Conservation (phyloP, 2,113 vertebrate genomes). For the Thamnophis sirtalis region DNA sequence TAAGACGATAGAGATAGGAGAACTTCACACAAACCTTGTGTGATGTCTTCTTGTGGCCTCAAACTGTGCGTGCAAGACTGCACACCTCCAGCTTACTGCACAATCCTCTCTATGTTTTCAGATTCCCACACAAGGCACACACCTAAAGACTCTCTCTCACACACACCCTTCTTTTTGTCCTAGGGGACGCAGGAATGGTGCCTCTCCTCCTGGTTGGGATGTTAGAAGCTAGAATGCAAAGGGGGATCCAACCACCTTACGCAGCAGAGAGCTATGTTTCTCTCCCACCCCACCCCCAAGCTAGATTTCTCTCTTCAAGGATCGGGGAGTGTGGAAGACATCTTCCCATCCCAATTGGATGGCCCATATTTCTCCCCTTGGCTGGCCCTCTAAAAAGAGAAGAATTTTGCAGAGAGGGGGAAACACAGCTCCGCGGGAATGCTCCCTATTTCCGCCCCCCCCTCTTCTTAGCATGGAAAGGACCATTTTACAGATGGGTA, state of each 20-base stretch:
- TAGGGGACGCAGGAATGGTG: rapidly evolving
- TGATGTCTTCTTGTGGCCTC: not conserved
- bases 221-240: not conserved
- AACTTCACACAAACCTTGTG: not conserved
- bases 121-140: not conserved
- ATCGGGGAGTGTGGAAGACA: not conserved
- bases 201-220: not conserved
- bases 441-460: not conserved
- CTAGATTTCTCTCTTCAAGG: not conserved
- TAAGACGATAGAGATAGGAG: not conserved
- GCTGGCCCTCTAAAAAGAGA: not conserved
- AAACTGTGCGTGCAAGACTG: not conserved
- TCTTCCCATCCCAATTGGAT: not conserved
- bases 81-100: too few relatives aligned
- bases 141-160: not conserved
- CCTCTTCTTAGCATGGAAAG: not conserved
- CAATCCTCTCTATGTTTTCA: not conserved
- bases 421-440: not conserved
- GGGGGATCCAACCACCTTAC: not conserved
- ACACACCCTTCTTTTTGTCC: not conserved
- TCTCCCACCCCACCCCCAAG: not conserved
- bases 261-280: not conserved
- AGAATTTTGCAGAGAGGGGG: not conserved
- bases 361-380: not conserved
- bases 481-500: not conserved